These are phyloP conservation scores for Acyrthosiphon pisum DNA, from an alignment of 1,140 invertebrate species.

Conservation along the genomic window DNA sequence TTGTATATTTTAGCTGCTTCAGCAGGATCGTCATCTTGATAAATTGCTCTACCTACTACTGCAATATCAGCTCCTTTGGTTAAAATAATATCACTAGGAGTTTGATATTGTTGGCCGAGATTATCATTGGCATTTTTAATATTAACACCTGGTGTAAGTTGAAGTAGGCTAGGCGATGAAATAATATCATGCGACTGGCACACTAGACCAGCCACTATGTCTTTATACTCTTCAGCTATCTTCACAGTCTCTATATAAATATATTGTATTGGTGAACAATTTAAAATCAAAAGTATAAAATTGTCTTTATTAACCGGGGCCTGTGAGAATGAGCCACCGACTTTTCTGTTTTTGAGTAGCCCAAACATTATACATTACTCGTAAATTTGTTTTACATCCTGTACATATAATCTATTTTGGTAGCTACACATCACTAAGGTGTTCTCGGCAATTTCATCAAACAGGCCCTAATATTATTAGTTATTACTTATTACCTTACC, in stretches of 20 bases:
- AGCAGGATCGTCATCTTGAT: constrained; percentile 71
- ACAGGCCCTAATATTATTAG: not conserved
- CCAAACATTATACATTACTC: not conserved
- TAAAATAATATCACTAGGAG: constrained; percentile 79
- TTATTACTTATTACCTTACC: constrained; percentile 64
- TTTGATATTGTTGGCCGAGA: constrained; percentile 81
- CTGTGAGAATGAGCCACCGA: not conserved
- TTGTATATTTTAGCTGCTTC: constrained; percentile 75
- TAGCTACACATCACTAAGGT: not conserved
- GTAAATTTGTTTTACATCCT: not conserved
- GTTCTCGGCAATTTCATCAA: not conserved
- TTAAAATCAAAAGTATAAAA: not conserved
- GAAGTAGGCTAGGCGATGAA: constrained; percentile 75
- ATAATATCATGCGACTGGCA: constrained; percentile 77
- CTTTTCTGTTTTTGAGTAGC: not conserved
- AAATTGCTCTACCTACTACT: constrained; percentile 93
- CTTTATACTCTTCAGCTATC: constrained; percentile 71
- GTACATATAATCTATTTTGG: too few species aligned
- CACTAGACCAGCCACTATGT: constrained; percentile 86
- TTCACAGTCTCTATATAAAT: constrained; percentile 69
- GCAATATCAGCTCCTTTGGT: constrained; percentile 87
- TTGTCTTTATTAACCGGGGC: not conserved
- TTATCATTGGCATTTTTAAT: constrained; percentile 63
- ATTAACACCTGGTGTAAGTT: constrained; percentile 89
- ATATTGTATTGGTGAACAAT: constrained; percentile 27